These are phyloP conservation scores for Mixornis gularis DNA, from an alignment of 2,113 vertebrate species.

Conservation along the genomic window DNA sequence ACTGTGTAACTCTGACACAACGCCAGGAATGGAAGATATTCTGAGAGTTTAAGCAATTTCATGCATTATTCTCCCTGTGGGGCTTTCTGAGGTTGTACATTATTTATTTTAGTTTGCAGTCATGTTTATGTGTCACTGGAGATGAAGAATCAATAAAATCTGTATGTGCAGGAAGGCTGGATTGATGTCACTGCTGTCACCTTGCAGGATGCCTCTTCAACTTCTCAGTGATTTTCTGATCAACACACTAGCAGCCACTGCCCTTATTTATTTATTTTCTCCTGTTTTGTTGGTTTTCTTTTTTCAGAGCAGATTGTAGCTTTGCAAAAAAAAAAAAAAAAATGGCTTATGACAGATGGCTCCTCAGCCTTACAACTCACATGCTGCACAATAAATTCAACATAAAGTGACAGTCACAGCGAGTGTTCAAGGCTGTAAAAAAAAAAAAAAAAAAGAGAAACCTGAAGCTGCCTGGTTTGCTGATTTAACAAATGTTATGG, in stretches of 20 bases:
- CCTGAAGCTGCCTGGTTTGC: neutral
- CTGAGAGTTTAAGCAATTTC: neutral
- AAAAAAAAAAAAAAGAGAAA: constrained; percentile 24
- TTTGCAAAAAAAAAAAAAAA: no score
- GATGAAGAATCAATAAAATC: neutral
- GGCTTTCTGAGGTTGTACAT: neutral
- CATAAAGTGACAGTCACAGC: constrained; percentile 66
- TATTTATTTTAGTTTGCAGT: neutral
- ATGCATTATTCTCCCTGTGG: neutral
- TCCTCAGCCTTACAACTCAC: constrained; percentile 52
- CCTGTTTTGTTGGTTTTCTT: neutral
- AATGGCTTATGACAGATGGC: constrained; percentile 59
- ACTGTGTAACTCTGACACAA: neutral
- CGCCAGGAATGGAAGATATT: neutral
- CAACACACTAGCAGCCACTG: neutral
- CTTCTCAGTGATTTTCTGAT: neutral
- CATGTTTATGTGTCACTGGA: neutral
- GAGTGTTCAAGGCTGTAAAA: constrained; percentile 59
- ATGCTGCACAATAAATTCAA: constrained; percentile 61
- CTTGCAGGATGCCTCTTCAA: neutral
- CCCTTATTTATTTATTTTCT: neutral
- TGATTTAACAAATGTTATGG: neutral
- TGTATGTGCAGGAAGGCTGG: neutral
- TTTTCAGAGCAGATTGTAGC: neutral
- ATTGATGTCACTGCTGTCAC: neutral